Base-by-base conservation (phyloP, 2,888 invertebrate genomes). In the Malachius bipustulatus region DNA sequence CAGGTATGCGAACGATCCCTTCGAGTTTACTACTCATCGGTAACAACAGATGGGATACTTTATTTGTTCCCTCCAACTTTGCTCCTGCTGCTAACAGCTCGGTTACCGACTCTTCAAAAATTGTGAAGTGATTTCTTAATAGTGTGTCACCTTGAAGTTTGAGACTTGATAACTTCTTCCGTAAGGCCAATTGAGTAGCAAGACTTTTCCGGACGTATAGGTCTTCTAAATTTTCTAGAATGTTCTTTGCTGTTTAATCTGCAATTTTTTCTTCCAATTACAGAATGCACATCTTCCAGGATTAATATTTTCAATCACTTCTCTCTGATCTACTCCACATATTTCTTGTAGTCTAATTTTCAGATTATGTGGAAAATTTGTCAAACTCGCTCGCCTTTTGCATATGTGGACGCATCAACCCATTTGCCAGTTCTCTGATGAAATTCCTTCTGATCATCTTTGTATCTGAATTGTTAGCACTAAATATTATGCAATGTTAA, bases 11-110 rank as follows among this genome's bases (percentile, higher is more conserved):
- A n/a, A n/a, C n/a, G n/a, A 27, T 27, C 6, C 27, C 27, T 12
- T 27, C 27, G 13, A 12, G 13, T 27, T 4, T 13, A 6, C 13
- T 27, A 6, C 12, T 11, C 2, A 27, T 11, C 2, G 27, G 13
- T 27, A 27, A 27, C 13, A 27, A 27, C 4, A 27, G 27, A 27
- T 27, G 13, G 11, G 27, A 27, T 12, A 27, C 27, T 27, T 27
- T 27, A 12, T 27, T 13, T 4, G 27, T 27, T 27, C 13, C 27
- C 13, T 11, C 12, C 27, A 27, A 12, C 9, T 11, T 12, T 2
- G 13, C 27, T 12, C 27, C 27, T 27, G 27, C 27, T 27, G 27
- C 27, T 27, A 13, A 27, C 13, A 27, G 3, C 9, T 27, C 27
- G 9, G 11, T 11, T 12, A 27, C 27, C 13, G 13, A 3, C 6